Conservation (phyloP, 2,888 invertebrate species). For the Hesperia comma region DNA sequence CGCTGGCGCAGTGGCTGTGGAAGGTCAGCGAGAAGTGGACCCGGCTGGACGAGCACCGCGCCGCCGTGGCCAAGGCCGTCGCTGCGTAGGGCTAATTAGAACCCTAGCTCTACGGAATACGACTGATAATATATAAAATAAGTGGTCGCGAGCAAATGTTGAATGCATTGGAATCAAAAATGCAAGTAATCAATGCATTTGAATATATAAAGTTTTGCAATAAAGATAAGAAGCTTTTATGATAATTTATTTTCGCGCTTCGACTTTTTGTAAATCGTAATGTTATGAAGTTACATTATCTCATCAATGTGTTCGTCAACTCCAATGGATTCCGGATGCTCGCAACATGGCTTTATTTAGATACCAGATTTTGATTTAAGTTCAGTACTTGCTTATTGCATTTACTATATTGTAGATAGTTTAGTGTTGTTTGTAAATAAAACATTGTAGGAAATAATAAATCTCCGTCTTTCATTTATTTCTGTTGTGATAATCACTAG, state of each 20-base stretch:
- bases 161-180: too few species aligned
- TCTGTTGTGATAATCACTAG: too few species aligned
- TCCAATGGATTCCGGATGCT: too few species aligned
- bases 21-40: conserved; percentile 93
- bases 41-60: conserved; percentile 57
- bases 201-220: too few species aligned
- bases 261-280: too few species aligned
- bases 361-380: background rate
- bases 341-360: too few species aligned
- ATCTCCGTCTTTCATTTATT: background rate
- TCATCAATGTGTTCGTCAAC: too few species aligned
- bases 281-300: too few species aligned
- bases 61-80: conserved; percentile 44
- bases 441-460: conserved; percentile 10
- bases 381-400: conserved; percentile 20
- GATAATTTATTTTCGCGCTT: too few species aligned
- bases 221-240: too few species aligned
- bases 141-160: too few species aligned
- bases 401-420: conserved; percentile 11
- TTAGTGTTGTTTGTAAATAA: conserved; percentile 44
- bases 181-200: too few species aligned
- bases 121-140: background rate
- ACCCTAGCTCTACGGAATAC: background rate
- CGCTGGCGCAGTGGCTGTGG: conserved; percentile 88
- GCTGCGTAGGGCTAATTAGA: conserved; percentile 6